Percentiles rank a stretch among this genome's conserved stretches.
Conservation (phyloP, 1,140 invertebrate genomes). For the Hycleus phaleratus region DNA sequence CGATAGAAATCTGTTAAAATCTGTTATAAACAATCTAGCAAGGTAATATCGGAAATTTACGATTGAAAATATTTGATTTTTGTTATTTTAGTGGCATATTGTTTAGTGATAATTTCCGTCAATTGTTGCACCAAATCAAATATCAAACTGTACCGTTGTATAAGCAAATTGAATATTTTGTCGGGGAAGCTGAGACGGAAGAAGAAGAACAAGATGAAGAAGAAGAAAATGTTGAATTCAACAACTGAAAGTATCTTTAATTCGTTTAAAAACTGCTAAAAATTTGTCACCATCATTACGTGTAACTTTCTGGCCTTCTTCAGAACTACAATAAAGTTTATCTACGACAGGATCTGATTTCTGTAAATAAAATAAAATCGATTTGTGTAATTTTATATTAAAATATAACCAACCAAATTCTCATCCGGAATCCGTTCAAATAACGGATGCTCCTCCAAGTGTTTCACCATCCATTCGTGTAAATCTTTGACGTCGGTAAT, state of each 20-base stretch:
- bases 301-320: slow-evolving; percentile 97
- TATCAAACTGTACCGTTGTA: background rate
- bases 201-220: background rate
- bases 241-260: slow-evolving; percentile 44
- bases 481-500: slow-evolving; percentile 97
- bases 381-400: slow-evolving; percentile 1
- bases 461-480: slow-evolving; percentile 93
- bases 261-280: slow-evolving; percentile 79
- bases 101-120: slow-evolving; percentile 9
- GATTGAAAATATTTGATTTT: background rate
- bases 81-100: background rate
- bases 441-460: slow-evolving; percentile 86
- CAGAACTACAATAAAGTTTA: slow-evolving; percentile 86
- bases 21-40: no score
- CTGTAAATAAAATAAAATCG: slow-evolving; percentile 43
- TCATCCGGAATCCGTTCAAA: slow-evolving; percentile 70
- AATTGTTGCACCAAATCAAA: background rate
- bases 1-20: no score
- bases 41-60: no score
- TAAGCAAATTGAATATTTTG: background rate
- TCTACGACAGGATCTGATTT: slow-evolving; percentile 74
- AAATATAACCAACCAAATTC: slow-evolving; percentile 58
- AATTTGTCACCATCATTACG: slow-evolving; percentile 92
- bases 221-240: slow-evolving; percentile 2
- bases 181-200: background rate